A percentile compares a stretch with the other conserved stretches of the same genome.
These are phyloP conservation scores for Episyrphus balteatus DNA, from an alignment of 1,140 invertebrate genomes.

Conservation along the genomic window DNA sequence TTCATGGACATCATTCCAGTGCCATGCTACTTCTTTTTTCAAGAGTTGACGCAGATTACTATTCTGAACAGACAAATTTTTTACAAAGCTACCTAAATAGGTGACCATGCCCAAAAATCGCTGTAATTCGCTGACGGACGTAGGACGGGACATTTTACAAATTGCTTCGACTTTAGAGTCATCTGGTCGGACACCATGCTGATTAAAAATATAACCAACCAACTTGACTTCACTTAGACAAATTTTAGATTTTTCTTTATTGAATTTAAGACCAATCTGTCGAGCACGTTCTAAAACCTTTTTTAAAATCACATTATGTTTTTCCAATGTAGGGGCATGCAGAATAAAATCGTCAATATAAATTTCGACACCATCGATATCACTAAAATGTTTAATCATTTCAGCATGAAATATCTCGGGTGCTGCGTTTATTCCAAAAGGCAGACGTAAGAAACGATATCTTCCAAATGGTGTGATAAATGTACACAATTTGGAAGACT, in stretches of 20 bases:
- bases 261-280: conserved; percentile 6
- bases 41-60: conserved; percentile 12
- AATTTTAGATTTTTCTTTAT: neutral
- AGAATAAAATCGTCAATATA: conserved; percentile 34
- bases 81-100: conserved; percentile 18
- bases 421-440: conserved; percentile 35
- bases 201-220: conserved; percentile 18
- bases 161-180: conserved; percentile 17
- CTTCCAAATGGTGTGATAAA: conserved; percentile 39
- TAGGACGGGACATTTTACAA: conserved; percentile 14
- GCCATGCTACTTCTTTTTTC: conserved; percentile 2
- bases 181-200: conserved; percentile 14
- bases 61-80: conserved; percentile 18
- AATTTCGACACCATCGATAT: conserved; percentile 25
- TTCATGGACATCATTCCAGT: conserved; percentile 4
- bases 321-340: conserved; percentile 10
- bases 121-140: conserved; percentile 21
- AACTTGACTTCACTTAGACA: conserved; percentile 19
- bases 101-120: conserved; percentile 22
- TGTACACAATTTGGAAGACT: conserved; percentile 33
- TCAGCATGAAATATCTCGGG: conserved; percentile 30
- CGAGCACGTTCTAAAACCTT: conserved; percentile 18
- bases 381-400: conserved; percentile 23
- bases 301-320: conserved; percentile 22
- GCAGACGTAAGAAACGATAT: conserved; percentile 24